These are phyloP conservation scores for Engraulis encrasicolus DNA, from an alignment of 2,113 vertebrate species.

Conservation along the genomic window DNA sequence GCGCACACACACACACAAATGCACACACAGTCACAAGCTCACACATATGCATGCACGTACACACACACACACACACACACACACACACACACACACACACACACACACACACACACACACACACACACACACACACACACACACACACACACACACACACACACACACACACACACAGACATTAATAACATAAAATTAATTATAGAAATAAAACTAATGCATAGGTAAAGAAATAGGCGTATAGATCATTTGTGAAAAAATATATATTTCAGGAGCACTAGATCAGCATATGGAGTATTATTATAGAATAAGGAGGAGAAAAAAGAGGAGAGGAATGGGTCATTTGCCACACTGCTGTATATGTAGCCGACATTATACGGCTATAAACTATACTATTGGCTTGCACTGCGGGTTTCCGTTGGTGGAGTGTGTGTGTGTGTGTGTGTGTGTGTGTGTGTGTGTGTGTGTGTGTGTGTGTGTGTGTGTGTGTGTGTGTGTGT, in stretches of 20 bases:
- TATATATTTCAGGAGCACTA: background rate
- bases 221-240: background rate
- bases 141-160: too few species aligned
- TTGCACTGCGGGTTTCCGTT: background rate
- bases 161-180: too few species aligned
- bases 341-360: background rate
- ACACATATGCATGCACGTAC: too few species aligned
- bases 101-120: too few species aligned
- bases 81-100: too few species aligned
- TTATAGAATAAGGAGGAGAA: background rate
- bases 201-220: background rate
- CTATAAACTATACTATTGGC: background rate
- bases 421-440: background rate
- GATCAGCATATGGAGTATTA: background rate
- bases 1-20: too few species aligned
- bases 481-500: background rate
- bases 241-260: background rate
- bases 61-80: too few species aligned
- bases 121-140: too few species aligned
- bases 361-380: background rate
- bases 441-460: background rate
- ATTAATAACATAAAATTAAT: too few species aligned
- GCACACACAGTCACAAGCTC: too few species aligned
- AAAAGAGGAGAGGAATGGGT: background rate
- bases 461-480: conserved; percentile 3